phyloP scores from a whole-genome alignment of 2,113 vertebrate genomes.

The Pseudonaja textilis region DNA sequence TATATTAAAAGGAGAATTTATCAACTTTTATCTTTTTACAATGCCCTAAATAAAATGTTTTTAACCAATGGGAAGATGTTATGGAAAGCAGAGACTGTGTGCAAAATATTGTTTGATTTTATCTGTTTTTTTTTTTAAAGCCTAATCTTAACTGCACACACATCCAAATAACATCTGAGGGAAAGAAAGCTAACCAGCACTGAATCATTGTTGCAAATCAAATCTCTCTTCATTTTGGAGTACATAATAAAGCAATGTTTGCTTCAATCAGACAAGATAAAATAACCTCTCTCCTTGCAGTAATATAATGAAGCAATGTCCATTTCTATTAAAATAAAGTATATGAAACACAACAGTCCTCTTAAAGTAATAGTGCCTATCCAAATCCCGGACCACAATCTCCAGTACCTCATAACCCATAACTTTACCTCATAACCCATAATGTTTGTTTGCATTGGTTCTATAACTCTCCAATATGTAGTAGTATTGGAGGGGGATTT shows the following conservation, averaged over 20 bases:
- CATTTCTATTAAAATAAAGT: neutral
- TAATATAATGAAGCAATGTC: neutral
- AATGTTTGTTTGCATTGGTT: neutral
- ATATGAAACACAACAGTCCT: neutral
- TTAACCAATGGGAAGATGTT: neutral
- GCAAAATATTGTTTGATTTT: neutral
- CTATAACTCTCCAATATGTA: neutral
- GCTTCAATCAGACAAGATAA: neutral
- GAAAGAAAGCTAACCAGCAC: neutral
- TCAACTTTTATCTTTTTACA: neutral
- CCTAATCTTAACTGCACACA: neutral
- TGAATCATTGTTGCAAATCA: neutral
- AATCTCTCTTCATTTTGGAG: neutral
- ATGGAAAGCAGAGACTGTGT: neutral
- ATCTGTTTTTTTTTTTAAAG: neutral
- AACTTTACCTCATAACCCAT: neutral
- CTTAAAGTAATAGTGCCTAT: neutral
- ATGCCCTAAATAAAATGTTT: neutral
- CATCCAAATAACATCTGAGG: neutral
- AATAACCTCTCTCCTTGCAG: neutral
- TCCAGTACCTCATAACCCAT: neutral
- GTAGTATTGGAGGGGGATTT: neutral
- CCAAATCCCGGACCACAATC: neutral
- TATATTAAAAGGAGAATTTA: neutral
- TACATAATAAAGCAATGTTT: neutral